Evolutionary conservation across 1,140 invertebrate species (phyloP).

Genomic region (Penaeus vannamei): DNA sequence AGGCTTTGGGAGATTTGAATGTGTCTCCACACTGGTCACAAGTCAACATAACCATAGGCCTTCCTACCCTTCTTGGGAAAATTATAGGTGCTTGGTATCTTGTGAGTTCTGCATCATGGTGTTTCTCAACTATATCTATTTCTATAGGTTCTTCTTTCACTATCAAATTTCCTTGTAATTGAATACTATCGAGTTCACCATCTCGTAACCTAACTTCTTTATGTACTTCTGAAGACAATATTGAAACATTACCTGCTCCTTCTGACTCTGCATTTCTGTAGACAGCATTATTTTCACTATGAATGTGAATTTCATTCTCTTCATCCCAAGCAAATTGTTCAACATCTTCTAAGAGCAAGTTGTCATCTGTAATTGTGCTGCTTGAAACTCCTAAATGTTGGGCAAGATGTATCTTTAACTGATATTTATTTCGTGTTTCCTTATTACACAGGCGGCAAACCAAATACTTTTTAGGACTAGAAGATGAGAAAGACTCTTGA

Average conservation of each 20-base stretch:
- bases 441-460: constrained; percentile 39
- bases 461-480: not conserved
- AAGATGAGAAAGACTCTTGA: no score
- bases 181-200: no score
- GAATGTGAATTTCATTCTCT: not conserved
- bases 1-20: constrained; percentile 37
- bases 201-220: no score
- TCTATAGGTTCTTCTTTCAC: constrained; percentile 22
- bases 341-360: constrained; percentile 17
- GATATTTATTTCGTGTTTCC: constrained; percentile 27
- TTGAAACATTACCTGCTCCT: no score
- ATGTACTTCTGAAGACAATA: no score
- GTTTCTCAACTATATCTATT: not conserved
- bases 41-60: not conserved
- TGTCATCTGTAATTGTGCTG: constrained; percentile 40
- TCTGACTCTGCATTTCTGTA: no score
- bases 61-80: not conserved
- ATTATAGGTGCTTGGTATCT: not conserved
- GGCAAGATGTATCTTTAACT: constrained; percentile 40
- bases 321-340: not conserved
- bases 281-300: no score
- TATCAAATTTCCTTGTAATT: not conserved
- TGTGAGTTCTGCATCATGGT: not conserved
- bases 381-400: constrained; percentile 38
- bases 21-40: constrained; percentile 26